Base-by-base conservation (phyloP, 2,113 vertebrate species). In the Phalacrocorax aristotelis region DNA sequence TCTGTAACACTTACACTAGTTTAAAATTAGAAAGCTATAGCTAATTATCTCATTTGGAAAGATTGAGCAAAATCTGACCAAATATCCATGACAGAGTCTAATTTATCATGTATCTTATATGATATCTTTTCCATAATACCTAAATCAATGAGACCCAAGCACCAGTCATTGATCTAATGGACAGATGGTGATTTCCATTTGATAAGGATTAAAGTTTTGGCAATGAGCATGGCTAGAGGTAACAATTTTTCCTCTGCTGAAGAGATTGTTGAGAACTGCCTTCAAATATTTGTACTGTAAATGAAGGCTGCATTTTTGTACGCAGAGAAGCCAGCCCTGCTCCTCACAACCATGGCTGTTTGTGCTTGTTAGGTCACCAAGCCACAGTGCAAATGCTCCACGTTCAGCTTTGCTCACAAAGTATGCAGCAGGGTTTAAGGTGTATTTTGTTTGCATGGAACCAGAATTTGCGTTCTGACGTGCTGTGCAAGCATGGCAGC, bases 41-140 rank as follows among this genome's bases (percentile, higher is more conserved):
- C 60, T 98, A 98, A 97, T 98, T 97, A 95, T 97, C 94, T 97
- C 94, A 93, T 97, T 97, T 97, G 68, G 82, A 96, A 97, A 97
- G 69, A 61, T 4, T 95, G 88, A 92, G 88, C 87, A 96, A 96
- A 98, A 90, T 93, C 87, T 97, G 96, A 95, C 93, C 93, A 95
- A 97, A 97, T 95, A 97, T 93, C 95, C 91, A 96, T 72, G 90
- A 97, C 97, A 93, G 64, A 96, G 96, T 81, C 87, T 97, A 96
- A 97, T 97, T 98, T 94, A 87, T 93, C 94, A 48, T 95, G 71
- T 92, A 97, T 97, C 93, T 97, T 84, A 65, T 95, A 87, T 83
- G 90, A 95, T 94, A 97, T 97, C 88, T 85, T 95, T 96, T 96
- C 78, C 71, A 88, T 94, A 95, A 97, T 87, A 96, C 71, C 81